Evolutionary conservation across 2,888 invertebrate genomes (phyloP).

Genomic region (Apotomis capreana): DNA sequence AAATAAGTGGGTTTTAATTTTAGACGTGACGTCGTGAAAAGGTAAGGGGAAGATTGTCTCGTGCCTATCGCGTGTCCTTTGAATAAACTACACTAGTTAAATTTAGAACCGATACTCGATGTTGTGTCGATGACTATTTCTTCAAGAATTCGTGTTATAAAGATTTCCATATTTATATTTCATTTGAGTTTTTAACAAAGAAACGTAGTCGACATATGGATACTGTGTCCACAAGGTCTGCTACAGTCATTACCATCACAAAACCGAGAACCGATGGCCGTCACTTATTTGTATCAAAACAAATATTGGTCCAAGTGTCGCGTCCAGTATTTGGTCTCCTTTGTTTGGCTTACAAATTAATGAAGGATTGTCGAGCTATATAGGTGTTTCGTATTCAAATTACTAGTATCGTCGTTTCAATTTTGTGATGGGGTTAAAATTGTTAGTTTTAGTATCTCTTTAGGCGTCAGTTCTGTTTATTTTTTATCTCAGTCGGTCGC

Average conservation of each 20-base stretch:
- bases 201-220: conserved; percentile 53
- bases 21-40: conserved; percentile 76
- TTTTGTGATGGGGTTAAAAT: conserved; percentile 51
- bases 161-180: conserved; percentile 54
- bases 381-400: conserved; percentile 62
- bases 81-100: conserved; percentile 57
- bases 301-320: conserved; percentile 80
- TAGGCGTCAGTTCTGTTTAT: conserved; percentile 27
- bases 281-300: conserved; percentile 77
- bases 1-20: conserved; percentile 82
- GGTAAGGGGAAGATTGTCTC: conserved; percentile 78
- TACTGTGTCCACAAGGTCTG: conserved; percentile 69
- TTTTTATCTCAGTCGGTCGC: conserved; percentile 26
- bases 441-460: conserved; percentile 16
- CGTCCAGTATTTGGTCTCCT: conserved; percentile 74
- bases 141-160: conserved; percentile 33
- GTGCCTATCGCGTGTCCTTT: conserved; percentile 77
- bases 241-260: conserved; percentile 77
- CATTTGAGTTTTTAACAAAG: conserved; percentile 54
- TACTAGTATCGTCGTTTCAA: conserved; percentile 53
- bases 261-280: conserved; percentile 75
- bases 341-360: conserved; percentile 77
- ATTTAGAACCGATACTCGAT: conserved; percentile 53
- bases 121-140: conserved; percentile 34
- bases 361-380: conserved; percentile 72